Evolutionary conservation across 64 coral and sea anemone genomes (phyloP), one percentile per base, ranked within the genome.

Genomic region (Astreopora myriophthalma): DNA sequence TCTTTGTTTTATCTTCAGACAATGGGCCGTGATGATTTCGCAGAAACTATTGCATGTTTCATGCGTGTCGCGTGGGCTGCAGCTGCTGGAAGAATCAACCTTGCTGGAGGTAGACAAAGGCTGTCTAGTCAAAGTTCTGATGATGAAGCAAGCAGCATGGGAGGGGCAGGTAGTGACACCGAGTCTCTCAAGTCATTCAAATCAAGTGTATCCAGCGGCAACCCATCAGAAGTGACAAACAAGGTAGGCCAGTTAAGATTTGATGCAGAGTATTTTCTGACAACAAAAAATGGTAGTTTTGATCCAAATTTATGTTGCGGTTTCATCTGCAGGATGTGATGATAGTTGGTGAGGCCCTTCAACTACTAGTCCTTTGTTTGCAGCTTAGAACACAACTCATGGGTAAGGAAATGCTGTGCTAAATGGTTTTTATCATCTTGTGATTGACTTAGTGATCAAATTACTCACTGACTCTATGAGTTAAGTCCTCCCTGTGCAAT

Each of bases 31-130:
- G 95, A 97, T 74, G 95, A 97, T 60, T 97, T 97, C 75, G 95
- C 95, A 0, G 95, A 97, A 30, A 97, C 95, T 12, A 97, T 97
- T 80, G 95, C 95, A 28, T 97, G 95, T 67, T 85, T 97, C 10
- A 97, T 97, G 95, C 81, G 95, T 51, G 95, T 97, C 1, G 88
- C 95, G 1, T 97, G 95, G 95, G 95, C 95, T 28, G 95, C 95
- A 87, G 95, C 95, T 29, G 95, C 91, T 35, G 95, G 95, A 5
- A 74, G 88, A 48, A 79, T 97, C n/a, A 88, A 97, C 75, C 73
- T 97, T 25, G 95, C 95, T 19, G 95, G 95, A 35, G 95, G 95
- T 86, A 89, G 95, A 73, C 95, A 97, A 51, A 73, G 92, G 34
- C 74, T 97, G 24, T 97, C 87, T 14, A 97, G 95, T 40, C 95